Percentiles rank a stretch among this genome's conserved stretches.
Conservation (phyloP, 2,797 vertebrate genomes). For the Delichon dasypus region DNA sequence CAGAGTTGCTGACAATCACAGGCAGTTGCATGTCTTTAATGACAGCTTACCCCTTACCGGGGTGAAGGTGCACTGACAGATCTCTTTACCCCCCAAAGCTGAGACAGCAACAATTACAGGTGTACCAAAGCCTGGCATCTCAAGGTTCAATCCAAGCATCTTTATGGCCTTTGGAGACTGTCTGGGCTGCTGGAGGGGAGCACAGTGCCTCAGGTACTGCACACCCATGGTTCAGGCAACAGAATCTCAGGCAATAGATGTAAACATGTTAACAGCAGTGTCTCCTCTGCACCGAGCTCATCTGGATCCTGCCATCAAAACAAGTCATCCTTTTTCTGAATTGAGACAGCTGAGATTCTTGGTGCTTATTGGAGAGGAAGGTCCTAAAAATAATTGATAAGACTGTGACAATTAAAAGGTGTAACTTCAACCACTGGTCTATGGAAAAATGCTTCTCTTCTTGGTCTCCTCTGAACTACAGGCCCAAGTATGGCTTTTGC, state of each 20-base stretch:
- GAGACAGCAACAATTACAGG: not conserved
- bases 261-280: not conserved
- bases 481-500: not conserved
- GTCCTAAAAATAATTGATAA: not conserved
- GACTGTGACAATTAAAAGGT: not conserved
- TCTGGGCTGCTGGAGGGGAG: not conserved
- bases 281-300: not conserved
- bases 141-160: not conserved
- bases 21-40: not conserved
- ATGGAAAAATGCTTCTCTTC: not conserved
- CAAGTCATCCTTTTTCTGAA: not conserved
- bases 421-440: fast-evolving
- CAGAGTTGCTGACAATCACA: not conserved
- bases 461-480: not conserved
- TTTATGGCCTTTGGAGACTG: not conserved
- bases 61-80: not conserved
- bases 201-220: not conserved
- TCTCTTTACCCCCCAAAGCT: not conserved
- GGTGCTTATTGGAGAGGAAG: not conserved
- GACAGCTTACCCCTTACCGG: not conserved
- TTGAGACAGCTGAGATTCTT: not conserved
- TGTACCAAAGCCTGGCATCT: not conserved
- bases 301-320: not conserved
- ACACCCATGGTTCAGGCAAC: not conserved
- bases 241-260: not conserved